These are phyloP conservation scores for Conus ventricosus DNA, from an alignment of 1,140 invertebrate species.

Conservation along the genomic window DNA sequence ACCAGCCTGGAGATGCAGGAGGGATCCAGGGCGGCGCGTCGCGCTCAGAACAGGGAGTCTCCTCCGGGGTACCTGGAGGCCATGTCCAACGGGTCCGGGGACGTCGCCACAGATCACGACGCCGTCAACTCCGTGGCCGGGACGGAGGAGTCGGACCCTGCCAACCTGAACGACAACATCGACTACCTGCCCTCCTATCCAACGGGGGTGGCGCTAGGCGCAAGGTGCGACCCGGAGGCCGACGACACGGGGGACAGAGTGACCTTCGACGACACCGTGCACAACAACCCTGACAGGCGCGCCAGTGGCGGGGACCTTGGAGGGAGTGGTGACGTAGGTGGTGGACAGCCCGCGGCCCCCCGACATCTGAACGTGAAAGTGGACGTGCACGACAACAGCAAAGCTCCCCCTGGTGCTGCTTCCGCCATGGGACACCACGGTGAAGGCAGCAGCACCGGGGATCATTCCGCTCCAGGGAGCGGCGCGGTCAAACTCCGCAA, in stretches of 20 bases:
- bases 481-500: conserved; percentile 8
- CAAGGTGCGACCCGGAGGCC: conserved; percentile 34
- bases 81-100: conserved; percentile 20
- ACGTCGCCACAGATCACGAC: conserved; percentile 36
- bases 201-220: conserved; percentile 41
- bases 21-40: neutral
- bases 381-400: conserved; percentile 44
- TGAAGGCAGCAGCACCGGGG: neutral
- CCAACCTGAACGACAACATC: conserved; percentile 45
- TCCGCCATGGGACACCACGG: neutral
- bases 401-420: neutral
- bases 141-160: conserved; percentile 46
- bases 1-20: conserved; percentile 3
- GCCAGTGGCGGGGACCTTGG: conserved; percentile 21
- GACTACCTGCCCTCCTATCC: conserved; percentile 30
- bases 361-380: conserved; percentile 43
- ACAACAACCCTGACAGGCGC: conserved; percentile 42
- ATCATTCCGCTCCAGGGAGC: neutral
- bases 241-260: conserved; percentile 55
- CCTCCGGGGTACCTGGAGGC: conserved; percentile 42
- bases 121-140: conserved; percentile 44
- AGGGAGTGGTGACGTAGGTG: neutral
- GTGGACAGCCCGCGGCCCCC: neutral
- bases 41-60: conserved; percentile 30
- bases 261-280: conserved; percentile 60